Base-by-base conservation (phyloP, 2,888 invertebrate genomes). In the Spatulosminthurus flaviceps region DNA sequence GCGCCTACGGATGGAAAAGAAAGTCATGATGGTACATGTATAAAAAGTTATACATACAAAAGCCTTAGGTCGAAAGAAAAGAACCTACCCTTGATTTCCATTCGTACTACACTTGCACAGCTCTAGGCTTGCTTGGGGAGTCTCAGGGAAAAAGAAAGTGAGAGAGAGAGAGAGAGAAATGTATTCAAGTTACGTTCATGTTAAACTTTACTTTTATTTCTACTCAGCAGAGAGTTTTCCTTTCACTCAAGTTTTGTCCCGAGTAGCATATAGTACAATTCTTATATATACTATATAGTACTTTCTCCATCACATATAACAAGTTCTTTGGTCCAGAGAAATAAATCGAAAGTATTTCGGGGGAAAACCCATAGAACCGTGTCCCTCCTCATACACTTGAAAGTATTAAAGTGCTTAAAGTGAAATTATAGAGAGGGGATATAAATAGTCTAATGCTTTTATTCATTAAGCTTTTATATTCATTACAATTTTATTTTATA, bases 191-290 rank as follows among this genome's bases (percentile, higher is more conserved):
- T 64, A 26, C 64, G 60, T 60, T 16, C 60, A 60, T 64, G 64
- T 64, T 64, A 64, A 64, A 64, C 64, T 64, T 64, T 64, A 64
- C 64, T 64, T 64, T 64, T 64, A 64, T 64, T 64, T 64, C 64
- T 26, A 16, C 22, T 64, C 24, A 16, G n/a, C n/a, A n/a, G n/a
- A n/a, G 4, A 64, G 26, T 22, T 64, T 64, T 22, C 24, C 60
- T 60, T 64, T 26, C 64, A 64, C 26, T 64, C 26, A 26, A 64
- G 64, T 64, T 26, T 64, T 24, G n/a, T 4, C 26, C 51, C 2
- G 16, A 51, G 9, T 5, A n/a, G 1, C 9, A 16, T 13, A 51
- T 9, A 34, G 5, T 34, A 34, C 34, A 7, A 34, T 9, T 34
- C 34, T n/a, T n/a, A n/a, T n/a, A n/a, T n/a, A n/a, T n/a, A n/a